A percentile compares a stretch with the other conserved stretches of the same genome.
These are phyloP conservation scores for Hapalemur alaotrensis DNA, from an alignment of 2,797 vertebrate genomes.

Conservation along the genomic window DNA sequence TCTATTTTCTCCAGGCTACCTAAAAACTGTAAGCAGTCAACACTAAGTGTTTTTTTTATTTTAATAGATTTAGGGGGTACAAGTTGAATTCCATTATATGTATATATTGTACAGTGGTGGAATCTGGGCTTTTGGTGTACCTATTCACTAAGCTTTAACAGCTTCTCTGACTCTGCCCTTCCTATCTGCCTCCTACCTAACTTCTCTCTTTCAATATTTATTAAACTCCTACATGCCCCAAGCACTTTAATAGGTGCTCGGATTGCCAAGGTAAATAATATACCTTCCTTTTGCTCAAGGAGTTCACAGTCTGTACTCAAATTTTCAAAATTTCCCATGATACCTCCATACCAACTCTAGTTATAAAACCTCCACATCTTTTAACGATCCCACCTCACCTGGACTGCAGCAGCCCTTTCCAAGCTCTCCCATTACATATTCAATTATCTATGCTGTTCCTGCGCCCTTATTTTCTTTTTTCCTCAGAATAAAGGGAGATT, in stretches of 20 bases:
- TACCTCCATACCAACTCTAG: neutral
- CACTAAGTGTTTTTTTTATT: neutral
- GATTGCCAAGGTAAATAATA: neutral
- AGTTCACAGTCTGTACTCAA: neutral
- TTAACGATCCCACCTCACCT: neutral
- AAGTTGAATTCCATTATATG: neutral
- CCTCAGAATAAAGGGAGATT: neutral
- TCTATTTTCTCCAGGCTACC: neutral
- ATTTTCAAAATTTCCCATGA: neutral
- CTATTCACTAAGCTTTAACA: neutral
- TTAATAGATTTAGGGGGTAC: neutral
- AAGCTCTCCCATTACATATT: neutral
- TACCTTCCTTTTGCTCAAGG: neutral
- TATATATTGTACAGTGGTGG: too few species aligned
- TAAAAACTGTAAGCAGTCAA: neutral
- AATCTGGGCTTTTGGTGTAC: neutral
- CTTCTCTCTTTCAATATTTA: neutral
- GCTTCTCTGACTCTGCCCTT: neutral
- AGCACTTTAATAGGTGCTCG: neutral
- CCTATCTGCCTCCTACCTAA: neutral
- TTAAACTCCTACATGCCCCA: neutral
- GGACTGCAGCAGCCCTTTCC: neutral
- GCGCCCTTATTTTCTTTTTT: neutral
- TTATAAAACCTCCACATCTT: neutral
- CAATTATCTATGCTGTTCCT: neutral